Percentiles rank a stretch among this genome's conserved stretches.
Evolutionary conservation across 2,797 vertebrate genomes (phyloP).

Genomic region (Linurgus olivaceus): DNA sequence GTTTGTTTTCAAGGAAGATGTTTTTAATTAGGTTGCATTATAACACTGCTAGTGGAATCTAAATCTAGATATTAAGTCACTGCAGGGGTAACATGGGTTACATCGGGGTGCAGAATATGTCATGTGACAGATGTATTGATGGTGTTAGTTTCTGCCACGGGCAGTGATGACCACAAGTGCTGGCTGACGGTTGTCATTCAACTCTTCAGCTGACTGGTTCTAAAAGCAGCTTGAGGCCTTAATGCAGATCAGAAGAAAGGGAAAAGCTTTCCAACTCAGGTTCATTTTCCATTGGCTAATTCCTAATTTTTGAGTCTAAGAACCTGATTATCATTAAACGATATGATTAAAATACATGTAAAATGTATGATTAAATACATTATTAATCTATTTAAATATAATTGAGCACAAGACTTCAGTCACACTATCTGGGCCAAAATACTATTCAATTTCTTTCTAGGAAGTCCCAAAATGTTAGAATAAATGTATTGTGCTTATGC

Average conservation of each 20-base stretch:
- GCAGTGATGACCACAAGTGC: neutral
- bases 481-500: fast-evolving
- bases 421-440: neutral
- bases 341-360: neutral
- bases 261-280: neutral
- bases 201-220: neutral
- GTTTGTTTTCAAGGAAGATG: neutral
- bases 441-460: neutral
- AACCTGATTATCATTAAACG: neutral
- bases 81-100: neutral
- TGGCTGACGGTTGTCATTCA: neutral
- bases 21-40: conserved; percentile 16
- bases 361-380: neutral
- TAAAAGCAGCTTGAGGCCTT: neutral
- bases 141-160: neutral
- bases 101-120: neutral
- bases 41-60: neutral
- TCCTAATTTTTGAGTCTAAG: neutral
- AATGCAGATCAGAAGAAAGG: neutral
- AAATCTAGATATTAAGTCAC: neutral
- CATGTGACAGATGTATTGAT: neutral
- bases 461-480: neutral
- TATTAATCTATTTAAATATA: neutral
- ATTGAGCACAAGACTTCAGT: neutral
- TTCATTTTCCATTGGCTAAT: neutral